Evolutionary conservation across 2,113 vertebrate genomes (phyloP).

Genomic region (Rhipidura dahli): DNA sequence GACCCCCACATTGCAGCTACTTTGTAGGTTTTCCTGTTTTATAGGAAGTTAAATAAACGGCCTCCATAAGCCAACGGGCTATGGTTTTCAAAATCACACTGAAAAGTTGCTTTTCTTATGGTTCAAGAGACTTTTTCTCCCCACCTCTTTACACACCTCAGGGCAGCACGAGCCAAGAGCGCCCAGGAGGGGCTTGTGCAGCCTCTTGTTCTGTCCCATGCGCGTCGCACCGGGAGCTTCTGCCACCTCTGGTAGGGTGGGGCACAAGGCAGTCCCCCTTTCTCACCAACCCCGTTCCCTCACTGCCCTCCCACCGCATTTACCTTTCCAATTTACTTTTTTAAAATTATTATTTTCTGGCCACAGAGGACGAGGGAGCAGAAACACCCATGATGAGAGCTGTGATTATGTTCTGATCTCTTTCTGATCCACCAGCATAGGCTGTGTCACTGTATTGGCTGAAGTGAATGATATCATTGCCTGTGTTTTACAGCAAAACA

Average conservation of each 20-base stretch:
- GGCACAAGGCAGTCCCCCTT: background rate
- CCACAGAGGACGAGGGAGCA: background rate
- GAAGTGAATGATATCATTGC: background rate
- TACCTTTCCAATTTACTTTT: background rate
- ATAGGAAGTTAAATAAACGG: background rate
- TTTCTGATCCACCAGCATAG: background rate
- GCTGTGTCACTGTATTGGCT: background rate
- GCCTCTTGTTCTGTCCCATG: background rate
- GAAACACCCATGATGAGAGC: background rate
- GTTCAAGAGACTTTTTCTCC: background rate
- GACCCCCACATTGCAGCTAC: background rate
- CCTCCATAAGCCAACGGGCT: background rate
- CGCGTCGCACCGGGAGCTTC: fast-evolving
- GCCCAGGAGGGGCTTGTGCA: background rate
- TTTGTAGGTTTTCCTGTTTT: background rate
- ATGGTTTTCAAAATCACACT: background rate
- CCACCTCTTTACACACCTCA: background rate
- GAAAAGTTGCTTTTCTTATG: background rate
- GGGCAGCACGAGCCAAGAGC: background rate
- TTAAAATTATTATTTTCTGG: background rate
- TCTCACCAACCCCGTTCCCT: background rate
- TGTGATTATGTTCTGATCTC: background rate
- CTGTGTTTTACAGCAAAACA: background rate
- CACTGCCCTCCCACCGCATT: background rate
- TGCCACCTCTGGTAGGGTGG: background rate